These are phyloP conservation scores for Heterochromis multidens DNA, from an alignment of 2,113 vertebrate genomes.

Conservation along the genomic window DNA sequence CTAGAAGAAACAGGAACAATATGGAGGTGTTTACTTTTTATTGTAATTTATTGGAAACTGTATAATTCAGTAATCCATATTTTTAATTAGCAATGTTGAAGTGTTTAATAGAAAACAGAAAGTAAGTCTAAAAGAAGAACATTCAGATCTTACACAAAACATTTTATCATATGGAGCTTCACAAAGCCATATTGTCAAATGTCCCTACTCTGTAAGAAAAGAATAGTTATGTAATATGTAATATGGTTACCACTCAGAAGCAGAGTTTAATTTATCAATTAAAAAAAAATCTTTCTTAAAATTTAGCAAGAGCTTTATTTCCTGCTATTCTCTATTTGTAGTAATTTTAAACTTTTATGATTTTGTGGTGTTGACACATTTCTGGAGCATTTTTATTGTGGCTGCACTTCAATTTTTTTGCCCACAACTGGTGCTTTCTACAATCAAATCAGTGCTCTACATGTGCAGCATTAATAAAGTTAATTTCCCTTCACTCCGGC, in stretches of 20 bases:
- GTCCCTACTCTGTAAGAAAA: background rate
- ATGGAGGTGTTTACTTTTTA: background rate
- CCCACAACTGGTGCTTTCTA: background rate
- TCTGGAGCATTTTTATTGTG: background rate
- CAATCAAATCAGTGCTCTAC: background rate
- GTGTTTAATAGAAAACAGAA: background rate
- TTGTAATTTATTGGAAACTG: background rate
- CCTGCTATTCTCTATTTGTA: too few species aligned
- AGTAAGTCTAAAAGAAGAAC: background rate
- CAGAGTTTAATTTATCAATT: background rate
- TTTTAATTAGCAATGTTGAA: background rate
- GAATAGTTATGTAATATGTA: background rate
- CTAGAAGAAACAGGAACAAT: too few species aligned
- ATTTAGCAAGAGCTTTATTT: background rate
- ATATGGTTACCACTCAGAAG: background rate
- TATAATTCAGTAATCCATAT: background rate
- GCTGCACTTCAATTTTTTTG: background rate
- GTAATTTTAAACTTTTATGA: too few species aligned
- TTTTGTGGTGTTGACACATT: too few species aligned
- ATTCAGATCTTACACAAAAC: background rate
- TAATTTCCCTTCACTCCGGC: background rate
- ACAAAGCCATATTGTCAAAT: background rate
- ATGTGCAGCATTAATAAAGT: accelerated
- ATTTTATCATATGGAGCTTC: background rate
- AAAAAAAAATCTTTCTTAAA: too few species aligned